Base-by-base conservation (phyloP, 2,797 vertebrate species). In the Pampus argenteus region DNA sequence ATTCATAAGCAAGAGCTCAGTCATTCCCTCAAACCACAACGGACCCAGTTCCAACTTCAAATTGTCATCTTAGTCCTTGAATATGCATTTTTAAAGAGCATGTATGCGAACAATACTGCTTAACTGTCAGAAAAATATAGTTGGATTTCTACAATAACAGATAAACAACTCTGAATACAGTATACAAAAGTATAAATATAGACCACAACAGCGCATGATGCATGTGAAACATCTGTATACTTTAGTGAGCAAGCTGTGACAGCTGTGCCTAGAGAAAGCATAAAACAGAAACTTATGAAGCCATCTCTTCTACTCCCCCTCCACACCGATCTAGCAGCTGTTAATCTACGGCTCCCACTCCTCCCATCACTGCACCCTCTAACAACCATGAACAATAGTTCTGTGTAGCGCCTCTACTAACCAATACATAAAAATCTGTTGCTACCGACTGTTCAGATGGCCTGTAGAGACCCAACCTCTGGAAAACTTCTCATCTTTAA, bases 361-460 rank as follows among this genome's bases (percentile, higher is more conserved):
- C 79, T 82, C 81, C 88, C 83, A 82, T 90, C 85, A 74, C 82
- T 70, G 70, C 82, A 83, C 77, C 84, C 79, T 82, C 76, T 75
- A 62, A 28, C 81, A 79, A 51, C 29, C 44, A 64, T 17, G 62
- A 81, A 93, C 89, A 91, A 91, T 88, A 74, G 89, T 65, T 71
- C 83, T 83, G 85, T 84, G 85, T 88, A 69, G 73, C 74, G 76
- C 71, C 82, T 73, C 68, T 5, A 22, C 78, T 66, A 38, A 69
- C 60, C 18, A 52, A 82, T 47, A 77, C 64, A 71, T 69, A 74
- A 40, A 31, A 74, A 56, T 47, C 64, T 59, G 60, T 31, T 61
- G 50, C 65, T 65, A 64, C 61, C 7, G 22, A 64, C 55, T 5
- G 25, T 49, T 82, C 56, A 58, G 50, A 50, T 26, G 56, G 55